Percentiles rank a stretch among this genome's conserved stretches.
Evolutionary conservation across 2,888 invertebrate genomes (phyloP).

Genomic region (Octonoba sinensis): DNA sequence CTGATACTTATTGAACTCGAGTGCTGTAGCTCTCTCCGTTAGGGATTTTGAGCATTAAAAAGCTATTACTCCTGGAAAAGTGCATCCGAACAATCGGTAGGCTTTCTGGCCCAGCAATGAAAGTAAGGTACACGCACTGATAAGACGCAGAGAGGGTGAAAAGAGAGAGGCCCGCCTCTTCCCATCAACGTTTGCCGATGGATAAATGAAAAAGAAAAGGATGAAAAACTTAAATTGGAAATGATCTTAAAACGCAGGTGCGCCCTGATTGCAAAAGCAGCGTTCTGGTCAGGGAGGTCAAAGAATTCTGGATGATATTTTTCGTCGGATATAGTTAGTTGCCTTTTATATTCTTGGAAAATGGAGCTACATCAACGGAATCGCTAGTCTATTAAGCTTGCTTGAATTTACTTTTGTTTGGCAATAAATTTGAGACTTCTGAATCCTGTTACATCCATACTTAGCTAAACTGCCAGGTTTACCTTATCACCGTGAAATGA

Average conservation of each 20-base stretch:
- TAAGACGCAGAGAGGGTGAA: conserved; percentile 44
- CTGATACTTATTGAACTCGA: too few species aligned
- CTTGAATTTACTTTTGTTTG: too few species aligned
- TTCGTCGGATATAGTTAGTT: not conserved
- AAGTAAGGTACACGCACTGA: conserved; percentile 35
- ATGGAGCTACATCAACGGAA: not conserved
- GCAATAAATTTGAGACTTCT: too few species aligned
- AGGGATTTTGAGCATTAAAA: conserved; percentile 16
- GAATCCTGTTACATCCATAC: too few species aligned
- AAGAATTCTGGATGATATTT: conserved; percentile 24
- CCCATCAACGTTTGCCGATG: conserved; percentile 41
- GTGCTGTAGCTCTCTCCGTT: too few species aligned
- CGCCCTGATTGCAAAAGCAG: conserved; percentile 49
- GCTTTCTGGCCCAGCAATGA: conserved; percentile 44
- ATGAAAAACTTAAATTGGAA: conserved; percentile 42
- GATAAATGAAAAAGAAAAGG: conserved; percentile 25
- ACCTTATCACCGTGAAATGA: too few species aligned
- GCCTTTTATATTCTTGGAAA: not conserved
- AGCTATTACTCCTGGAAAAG: conserved; percentile 1
- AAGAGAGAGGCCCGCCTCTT: conserved; percentile 34
- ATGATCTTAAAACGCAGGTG: conserved; percentile 48
- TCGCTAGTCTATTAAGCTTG: not conserved
- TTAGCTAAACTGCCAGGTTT: too few species aligned
- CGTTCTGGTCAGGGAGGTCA: conserved; percentile 18
- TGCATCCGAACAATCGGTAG: conserved; percentile 22